Base-by-base conservation (phyloP, 1,140 invertebrate genomes). In the Drosophila tani region DNA sequence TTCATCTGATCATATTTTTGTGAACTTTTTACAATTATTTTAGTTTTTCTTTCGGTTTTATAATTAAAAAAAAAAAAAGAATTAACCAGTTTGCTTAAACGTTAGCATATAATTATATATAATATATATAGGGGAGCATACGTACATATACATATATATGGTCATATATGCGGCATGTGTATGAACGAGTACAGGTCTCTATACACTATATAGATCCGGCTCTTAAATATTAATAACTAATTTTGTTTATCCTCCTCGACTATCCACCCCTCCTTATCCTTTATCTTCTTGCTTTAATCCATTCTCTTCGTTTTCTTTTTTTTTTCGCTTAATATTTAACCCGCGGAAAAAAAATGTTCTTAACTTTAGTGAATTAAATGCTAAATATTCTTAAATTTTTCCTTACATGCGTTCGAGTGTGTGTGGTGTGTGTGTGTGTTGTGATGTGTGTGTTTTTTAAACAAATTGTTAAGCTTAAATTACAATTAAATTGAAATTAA, bases 21-120 rank as follows among this genome's bases (percentile, higher is more conserved):
- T 87, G 80, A 87, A 87, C 84, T 87, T 87, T 87, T 88, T 87
- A 87, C 84, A 87, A 88, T 88, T 87, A 88, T 88, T 88, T 87
- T 87, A 83, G 83, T 84, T 85, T 77, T 77, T 75, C 62, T 76
- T 76, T 76, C 63, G 71, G 53, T 71, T 76, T 79, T 80, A 86
- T 87, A 86, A 87, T 87, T 79, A 84, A 84, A 81, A 87, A 79
- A 77, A 32, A 75, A 85, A 87, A 87, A 87, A 87, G 79, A 82
- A 87, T 87, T 87, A 87, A 87, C 83, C 83, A 87, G 79, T 87
- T 87, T 82, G 67, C 83, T 86, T 86, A 86, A 86, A 81, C 55
- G 35, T 74, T 81, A 75, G 56, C 71, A 77, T 79, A 56, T 81
- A 81, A 49, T 47, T 62, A 59, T 76, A 53, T 77, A 77, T 50